These are phyloP conservation scores for Danio choprae DNA, from an alignment of 2,797 vertebrate genomes.

Conservation along the genomic window DNA sequence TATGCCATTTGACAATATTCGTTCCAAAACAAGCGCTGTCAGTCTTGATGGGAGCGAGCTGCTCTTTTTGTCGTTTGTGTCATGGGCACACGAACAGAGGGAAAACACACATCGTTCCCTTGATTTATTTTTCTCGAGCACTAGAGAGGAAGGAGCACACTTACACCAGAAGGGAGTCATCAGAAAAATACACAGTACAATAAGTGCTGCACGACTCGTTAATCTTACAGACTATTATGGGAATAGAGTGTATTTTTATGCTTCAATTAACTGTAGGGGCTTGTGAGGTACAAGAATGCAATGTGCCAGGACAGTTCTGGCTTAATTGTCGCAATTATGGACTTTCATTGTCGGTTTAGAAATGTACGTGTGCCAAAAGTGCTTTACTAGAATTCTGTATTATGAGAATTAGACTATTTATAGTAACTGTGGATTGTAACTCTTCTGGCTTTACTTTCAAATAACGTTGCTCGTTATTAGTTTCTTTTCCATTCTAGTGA, in stretches of 20 bases:
- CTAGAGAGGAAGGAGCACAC: not conserved
- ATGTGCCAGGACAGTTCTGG: not conserved
- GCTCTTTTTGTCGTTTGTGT: not conserved
- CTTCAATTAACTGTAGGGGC: not conserved
- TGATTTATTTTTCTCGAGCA: not conserved
- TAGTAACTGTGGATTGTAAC: constrained; percentile 1
- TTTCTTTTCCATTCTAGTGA: not conserved
- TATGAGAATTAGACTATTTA: not conserved
- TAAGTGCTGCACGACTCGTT: not conserved
- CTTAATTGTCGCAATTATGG: not conserved
- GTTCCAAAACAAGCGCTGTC: not conserved
- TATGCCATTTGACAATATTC: not conserved
- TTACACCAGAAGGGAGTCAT: constrained; percentile 1
- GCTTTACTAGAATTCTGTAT: not conserved
- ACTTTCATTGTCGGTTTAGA: not conserved
- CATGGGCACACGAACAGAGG: not conserved
- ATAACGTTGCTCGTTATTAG: not conserved
- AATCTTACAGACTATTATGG: not conserved
- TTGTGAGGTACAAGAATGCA: not conserved
- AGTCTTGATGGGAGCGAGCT: not conserved
- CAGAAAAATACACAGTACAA: not conserved
- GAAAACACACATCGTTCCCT: not conserved
- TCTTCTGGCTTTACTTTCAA: not conserved
- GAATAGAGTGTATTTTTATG: constrained; percentile 1
- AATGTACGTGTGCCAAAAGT: constrained; percentile 17